Base-by-base conservation (phyloP, 2,888 invertebrate genomes). In the Drosophila lacicola region DNA sequence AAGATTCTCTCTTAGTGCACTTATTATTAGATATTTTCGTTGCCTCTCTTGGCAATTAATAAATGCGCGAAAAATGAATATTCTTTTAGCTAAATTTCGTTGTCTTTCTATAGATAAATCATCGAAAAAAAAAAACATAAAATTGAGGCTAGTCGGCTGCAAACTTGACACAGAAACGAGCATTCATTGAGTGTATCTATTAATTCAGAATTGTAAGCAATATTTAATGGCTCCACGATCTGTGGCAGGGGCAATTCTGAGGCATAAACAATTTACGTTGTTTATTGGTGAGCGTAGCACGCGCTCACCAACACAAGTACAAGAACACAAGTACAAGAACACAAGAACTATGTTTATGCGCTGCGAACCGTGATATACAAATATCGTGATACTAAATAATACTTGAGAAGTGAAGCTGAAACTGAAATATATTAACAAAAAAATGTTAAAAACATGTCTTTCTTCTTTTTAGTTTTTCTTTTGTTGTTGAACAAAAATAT, bases 141-240 rank as follows among this genome's bases (percentile, higher is more conserved):
- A 49, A 86, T 86, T 66, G 81, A 47, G 86, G 82, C 56, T 86
- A 61, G 8, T 45, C 41, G 62, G 45, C 49, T 58, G 78, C 72
- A 87, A 87, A 83, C 82, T 83, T 83, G 82, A 83, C 82, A 83
- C 80, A 84, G 50, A 77, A 72, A 72, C 56, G 45, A 67, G 57
- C 71, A 66, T 68, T 62, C 69, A 74, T 75, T 70, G 71, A 72
- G 69, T 73, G 49, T 54, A 72, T 77, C 71, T 67, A 84, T 84
- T 79, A 79, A 84, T 81, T 79, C 70, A 64, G 54, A 29, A 69
- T 65, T 83, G 67, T 81, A 77, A 82, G 85, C 82, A 84, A 72
- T 84, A 84, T 80, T 82, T 62, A 82, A 78, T 74, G 51, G 47
- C 63, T 34, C 63, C 37, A 63, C 51, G 33, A 34, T 50, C 58